Percentiles rank a stretch among this genome's conserved stretches.
Conservation (phyloP, 2,113 vertebrate genomes). For the Uropsilus gracilis region DNA sequence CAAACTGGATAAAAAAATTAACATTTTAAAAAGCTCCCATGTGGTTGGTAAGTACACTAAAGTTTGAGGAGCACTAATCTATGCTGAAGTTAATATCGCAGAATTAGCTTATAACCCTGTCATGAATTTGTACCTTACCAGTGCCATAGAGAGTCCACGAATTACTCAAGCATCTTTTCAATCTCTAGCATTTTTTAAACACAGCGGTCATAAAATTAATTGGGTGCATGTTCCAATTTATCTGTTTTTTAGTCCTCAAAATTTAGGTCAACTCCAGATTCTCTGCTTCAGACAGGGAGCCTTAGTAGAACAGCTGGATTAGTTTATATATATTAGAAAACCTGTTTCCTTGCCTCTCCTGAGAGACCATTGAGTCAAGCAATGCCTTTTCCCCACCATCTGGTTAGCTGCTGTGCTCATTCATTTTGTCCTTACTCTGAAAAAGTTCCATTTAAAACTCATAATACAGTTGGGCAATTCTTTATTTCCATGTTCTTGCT, state of each 20-base stretch:
- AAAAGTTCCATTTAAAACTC: slow-evolving; percentile 61
- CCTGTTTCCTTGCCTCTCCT: slow-evolving; percentile 64
- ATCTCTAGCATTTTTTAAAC: background rate
- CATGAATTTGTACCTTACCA: background rate
- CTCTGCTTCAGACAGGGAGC: slow-evolving; percentile 33
- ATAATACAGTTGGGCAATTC: slow-evolving; percentile 56
- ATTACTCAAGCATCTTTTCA: background rate
- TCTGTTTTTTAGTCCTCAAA: slow-evolving; percentile 31
- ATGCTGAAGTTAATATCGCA: background rate
- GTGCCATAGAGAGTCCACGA: background rate
- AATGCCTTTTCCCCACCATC: slow-evolving; percentile 57
- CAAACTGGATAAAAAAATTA: background rate
- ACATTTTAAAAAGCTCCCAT: background rate
- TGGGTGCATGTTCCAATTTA: background rate
- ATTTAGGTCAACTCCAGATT: slow-evolving; percentile 62
- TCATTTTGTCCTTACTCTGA: slow-evolving; percentile 49
- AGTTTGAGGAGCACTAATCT: background rate
- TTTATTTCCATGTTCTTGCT: slow-evolving; percentile 51
- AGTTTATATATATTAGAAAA: slow-evolving; percentile 61
- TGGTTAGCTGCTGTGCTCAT: slow-evolving; percentile 61
- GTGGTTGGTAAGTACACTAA: background rate
- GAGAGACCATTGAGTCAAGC: slow-evolving; percentile 58
- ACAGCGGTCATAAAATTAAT: background rate
- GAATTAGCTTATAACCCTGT: background rate
- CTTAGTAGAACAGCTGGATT: slow-evolving; percentile 70